These are phyloP conservation scores for Xestia rhomboidea DNA, from an alignment of 2,888 invertebrate genomes.

Conservation along the genomic window DNA sequence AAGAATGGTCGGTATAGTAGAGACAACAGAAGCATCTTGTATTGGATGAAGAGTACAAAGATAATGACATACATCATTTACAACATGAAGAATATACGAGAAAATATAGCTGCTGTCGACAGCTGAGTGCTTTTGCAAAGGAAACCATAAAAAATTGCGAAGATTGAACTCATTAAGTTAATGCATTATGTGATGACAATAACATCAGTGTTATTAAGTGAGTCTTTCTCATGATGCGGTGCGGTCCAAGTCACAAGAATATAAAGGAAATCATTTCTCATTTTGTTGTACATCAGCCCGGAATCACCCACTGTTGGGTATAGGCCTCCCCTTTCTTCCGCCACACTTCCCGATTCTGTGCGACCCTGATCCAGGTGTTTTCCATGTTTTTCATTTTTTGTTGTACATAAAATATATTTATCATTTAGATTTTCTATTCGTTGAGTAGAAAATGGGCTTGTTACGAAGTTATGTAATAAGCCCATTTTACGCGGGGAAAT, in stretches of 20 bases:
- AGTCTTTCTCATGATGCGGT: constrained; percentile 43
- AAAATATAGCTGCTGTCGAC: constrained; percentile 45
- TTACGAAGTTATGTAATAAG: neutral
- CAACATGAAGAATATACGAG: constrained; percentile 50
- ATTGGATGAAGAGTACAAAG: constrained; percentile 5
- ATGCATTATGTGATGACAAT: constrained; percentile 57
- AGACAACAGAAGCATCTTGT: neutral
- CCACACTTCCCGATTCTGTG: too few relatives aligned
- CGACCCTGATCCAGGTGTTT: too few relatives aligned
- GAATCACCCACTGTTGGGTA: too few relatives aligned
- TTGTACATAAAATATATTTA: neutral
- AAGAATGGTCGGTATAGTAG: neutral
- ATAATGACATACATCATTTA: constrained; percentile 36
- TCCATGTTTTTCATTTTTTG: too few relatives aligned
- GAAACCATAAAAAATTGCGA: constrained; percentile 60
- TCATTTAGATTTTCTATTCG: neutral
- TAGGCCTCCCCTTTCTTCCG: too few relatives aligned
- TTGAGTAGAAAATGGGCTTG: neutral
- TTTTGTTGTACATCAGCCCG: neutral
- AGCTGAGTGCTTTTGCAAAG: constrained; percentile 57
- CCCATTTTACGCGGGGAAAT: neutral
- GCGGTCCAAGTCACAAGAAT: constrained; percentile 35
- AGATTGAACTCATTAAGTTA: constrained; percentile 61
- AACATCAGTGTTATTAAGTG: constrained; percentile 45
- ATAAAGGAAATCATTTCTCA: neutral